phyloP scores from a whole-genome alignment of 2,888 invertebrate species.

The Sacculina carcini region DNA sequence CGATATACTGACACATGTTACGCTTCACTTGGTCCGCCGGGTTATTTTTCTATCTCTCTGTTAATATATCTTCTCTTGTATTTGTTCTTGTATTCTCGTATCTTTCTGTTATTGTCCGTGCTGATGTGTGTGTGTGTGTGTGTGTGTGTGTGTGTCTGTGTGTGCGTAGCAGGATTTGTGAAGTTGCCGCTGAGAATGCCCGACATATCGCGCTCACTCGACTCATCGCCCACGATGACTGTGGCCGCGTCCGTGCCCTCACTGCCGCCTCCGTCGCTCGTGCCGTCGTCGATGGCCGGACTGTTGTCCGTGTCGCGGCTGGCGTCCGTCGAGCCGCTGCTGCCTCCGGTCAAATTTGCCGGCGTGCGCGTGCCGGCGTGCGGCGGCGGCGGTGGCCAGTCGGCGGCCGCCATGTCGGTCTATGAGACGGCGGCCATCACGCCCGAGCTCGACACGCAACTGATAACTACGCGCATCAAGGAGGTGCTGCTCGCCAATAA shows the following conservation, averaged over 20 bases:
- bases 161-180: conserved; percentile 7
- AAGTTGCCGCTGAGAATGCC: conserved; percentile 12
- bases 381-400: too few relatives aligned
- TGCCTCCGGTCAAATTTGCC: background rate
- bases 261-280: conserved; percentile 14
- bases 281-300: too few relatives aligned
- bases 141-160: background rate
- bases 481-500: conserved; percentile 87
- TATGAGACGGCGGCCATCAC: conserved; percentile 93
- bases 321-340: conserved; percentile 17
- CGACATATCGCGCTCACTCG: conserved; percentile 13
- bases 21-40: background rate
- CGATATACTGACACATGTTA: background rate
- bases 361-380: background rate
- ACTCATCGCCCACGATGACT: conserved; percentile 13
- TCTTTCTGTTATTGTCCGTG: conserved; percentile 1
- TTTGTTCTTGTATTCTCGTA: background rate
- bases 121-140: background rate
- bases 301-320: conserved; percentile 15
- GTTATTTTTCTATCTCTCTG: background rate
- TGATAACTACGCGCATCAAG: conserved; percentile 86
- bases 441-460: conserved; percentile 83
- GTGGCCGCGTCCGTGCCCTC: conserved; percentile 15
- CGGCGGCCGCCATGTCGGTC: conserved; percentile 44
- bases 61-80: background rate